Evolutionary conservation across 2,113 vertebrate genomes (phyloP).

Genomic region (Hystrix cristata): DNA sequence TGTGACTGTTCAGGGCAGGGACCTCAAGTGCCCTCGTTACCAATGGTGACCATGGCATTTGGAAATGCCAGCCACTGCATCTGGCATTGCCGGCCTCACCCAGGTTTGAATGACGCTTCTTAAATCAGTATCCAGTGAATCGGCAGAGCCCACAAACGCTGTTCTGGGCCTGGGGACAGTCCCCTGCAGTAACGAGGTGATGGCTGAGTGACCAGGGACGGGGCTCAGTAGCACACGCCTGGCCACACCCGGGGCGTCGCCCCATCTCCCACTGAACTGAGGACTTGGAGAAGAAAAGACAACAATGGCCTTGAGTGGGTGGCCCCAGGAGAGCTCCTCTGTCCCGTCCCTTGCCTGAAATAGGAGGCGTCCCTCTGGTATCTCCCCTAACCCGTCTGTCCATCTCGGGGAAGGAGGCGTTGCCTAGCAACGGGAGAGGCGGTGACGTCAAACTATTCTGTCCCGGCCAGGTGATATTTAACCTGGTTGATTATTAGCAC

Average conservation of each 20-base stretch:
- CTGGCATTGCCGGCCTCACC: rapidly evolving
- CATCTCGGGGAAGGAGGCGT: slow-evolving; percentile 3
- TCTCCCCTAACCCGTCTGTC: slow-evolving; percentile 60
- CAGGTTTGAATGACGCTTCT: rapidly evolving
- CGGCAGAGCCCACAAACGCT: background rate
- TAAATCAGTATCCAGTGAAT: rapidly evolving
- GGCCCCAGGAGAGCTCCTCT: slow-evolving; percentile 68
- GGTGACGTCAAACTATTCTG: slow-evolving; percentile 45
- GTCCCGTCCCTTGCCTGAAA: slow-evolving; percentile 64
- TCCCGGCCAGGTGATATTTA: slow-evolving; percentile 40
- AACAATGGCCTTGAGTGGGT: slow-evolving; percentile 36
- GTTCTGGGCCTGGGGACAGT: background rate
- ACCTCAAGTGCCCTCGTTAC: background rate
- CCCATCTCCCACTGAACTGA: background rate
- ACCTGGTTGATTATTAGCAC: slow-evolving; percentile 59
- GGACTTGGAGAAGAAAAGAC: background rate
- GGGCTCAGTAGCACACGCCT: background rate
- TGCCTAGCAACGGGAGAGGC: slow-evolving; percentile 64
- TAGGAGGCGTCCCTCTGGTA: slow-evolving; percentile 1
- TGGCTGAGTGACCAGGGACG: background rate
- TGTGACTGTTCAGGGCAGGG: background rate
- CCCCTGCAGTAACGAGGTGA: background rate
- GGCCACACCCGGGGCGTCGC: background rate
- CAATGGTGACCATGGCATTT: rapidly evolving
- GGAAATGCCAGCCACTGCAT: background rate